Evolutionary conservation across 2,888 invertebrate species (phyloP).

Genomic region (Gymnosoma rotundatum): DNA sequence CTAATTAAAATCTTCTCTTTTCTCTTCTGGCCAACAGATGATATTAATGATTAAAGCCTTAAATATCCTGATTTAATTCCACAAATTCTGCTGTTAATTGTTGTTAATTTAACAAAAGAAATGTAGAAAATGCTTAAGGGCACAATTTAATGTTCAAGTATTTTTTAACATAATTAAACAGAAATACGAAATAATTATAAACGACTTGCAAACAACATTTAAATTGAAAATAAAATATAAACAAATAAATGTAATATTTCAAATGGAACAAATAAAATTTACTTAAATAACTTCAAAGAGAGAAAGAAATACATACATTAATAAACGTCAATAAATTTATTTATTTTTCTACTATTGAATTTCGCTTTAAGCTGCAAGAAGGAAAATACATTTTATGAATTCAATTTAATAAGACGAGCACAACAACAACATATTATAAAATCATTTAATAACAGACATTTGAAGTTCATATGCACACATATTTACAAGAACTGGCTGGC

Average conservation of each 20-base stretch:
- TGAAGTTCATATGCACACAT: conserved; percentile 23
- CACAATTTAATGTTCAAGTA: too few species aligned
- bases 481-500: not conserved
- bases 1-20: too few species aligned
- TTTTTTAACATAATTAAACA: too few species aligned
- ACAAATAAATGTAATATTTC: conserved; percentile 7
- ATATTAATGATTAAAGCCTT: too few species aligned
- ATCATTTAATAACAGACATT: conserved; percentile 60
- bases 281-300: conserved; percentile 8
- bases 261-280: conserved; percentile 19
- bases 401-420: conserved; percentile 17
- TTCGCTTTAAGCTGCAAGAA: conserved; percentile 43
- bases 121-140: too few species aligned
- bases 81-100: too few species aligned
- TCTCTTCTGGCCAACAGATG: too few species aligned
- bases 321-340: conserved; percentile 44
- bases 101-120: too few species aligned
- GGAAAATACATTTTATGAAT: conserved; percentile 20
- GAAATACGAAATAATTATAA: too few species aligned
- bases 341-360: conserved; percentile 18
- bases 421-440: conserved; percentile 39
- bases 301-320: conserved; percentile 6
- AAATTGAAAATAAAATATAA: too few species aligned
- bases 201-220: too few species aligned
- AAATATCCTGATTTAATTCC: too few species aligned